Base-by-base conservation (phyloP, 2,888 invertebrate species). In the Protula sp. region DNA sequence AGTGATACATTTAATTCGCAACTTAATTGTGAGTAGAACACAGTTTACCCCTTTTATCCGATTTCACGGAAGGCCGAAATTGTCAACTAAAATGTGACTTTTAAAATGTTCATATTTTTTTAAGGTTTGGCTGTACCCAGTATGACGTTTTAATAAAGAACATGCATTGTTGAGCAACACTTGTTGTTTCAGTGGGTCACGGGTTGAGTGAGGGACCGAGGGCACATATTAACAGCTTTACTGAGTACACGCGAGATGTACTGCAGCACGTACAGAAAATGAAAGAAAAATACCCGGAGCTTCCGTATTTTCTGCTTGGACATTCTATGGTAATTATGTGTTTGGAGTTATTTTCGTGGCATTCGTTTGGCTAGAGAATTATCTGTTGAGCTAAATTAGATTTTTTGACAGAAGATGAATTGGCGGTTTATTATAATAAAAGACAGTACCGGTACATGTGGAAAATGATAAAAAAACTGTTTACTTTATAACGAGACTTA, bases 311-410 rank as follows among this genome's bases (percentile, higher is more conserved):
- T 65, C 64, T 82, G 22, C 67, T 82, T 45, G 83, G 82, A n/a
- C 83, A 83, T 71, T 83, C 83, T 5, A 82, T 83, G 83, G 82
- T 82, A 68, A 63, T 69, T 60, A 26, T 27, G 14, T 28, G n/a
- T n/a, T n/a, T n/a, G n/a, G n/a, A n/a, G n/a, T n/a, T n/a, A n/a
- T n/a, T n/a, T n/a, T n/a, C n/a, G n/a, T n/a, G n/a, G n/a, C n/a
- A n/a, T n/a, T n/a, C n/a, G n/a, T n/a, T n/a, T n/a, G n/a, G n/a
- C n/a, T n/a, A n/a, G n/a, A n/a, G n/a, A n/a, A n/a, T n/a, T n/a
- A n/a, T n/a, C n/a, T n/a, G n/a, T n/a, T n/a, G n/a, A n/a, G n/a
- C n/a, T n/a, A n/a, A n/a, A n/a, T n/a, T n/a, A n/a, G n/a, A n/a
- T n/a, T n/a, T n/a, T n/a, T n/a, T n/a, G n/a, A n/a, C n/a, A n/a